Evolutionary conservation across 2,113 vertebrate species (phyloP).

Genomic region (Dicentrarchus labrax): DNA sequence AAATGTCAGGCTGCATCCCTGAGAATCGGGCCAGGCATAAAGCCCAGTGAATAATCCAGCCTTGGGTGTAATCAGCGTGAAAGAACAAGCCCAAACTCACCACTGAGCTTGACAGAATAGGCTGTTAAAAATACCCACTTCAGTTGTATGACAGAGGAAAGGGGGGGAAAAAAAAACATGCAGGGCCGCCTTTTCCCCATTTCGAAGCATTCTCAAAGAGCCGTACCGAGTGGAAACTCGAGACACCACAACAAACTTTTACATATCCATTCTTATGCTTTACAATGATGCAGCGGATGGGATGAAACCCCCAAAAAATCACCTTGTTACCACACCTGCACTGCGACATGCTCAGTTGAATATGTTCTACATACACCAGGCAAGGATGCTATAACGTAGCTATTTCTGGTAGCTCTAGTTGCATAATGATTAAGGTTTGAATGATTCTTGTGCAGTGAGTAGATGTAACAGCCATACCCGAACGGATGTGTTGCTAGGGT

Average conservation of each 20-base stretch:
- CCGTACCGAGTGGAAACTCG: conserved; percentile 1
- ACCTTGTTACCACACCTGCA: conserved; percentile 5
- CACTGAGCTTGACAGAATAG: conserved; percentile 51
- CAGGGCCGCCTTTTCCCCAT: conserved; percentile 1
- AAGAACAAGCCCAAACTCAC: conserved; percentile 70
- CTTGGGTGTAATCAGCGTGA: conserved; percentile 77
- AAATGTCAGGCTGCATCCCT: conserved; percentile 75
- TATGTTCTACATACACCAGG: not conserved
- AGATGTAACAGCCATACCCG: conserved; percentile 6
- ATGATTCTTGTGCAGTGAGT: not conserved
- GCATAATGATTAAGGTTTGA: conserved; percentile 1
- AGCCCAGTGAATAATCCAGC: conserved; percentile 75
- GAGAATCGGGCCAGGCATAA: conserved; percentile 54
- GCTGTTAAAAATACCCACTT: conserved; percentile 72
- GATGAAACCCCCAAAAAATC: conserved; percentile 25
- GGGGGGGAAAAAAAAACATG: not conserved
- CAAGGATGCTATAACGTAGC: not conserved
- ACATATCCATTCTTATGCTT: conserved; percentile 26
- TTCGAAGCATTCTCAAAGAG: conserved; percentile 36
- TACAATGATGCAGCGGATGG: conserved; percentile 10
- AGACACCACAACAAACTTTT: conserved; percentile 52
- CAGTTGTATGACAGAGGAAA: conserved; percentile 28
- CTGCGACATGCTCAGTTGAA: not conserved
- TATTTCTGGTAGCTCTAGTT: conserved; percentile 21
- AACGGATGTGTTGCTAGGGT: not conserved